Percentiles rank a stretch among this genome's conserved stretches.
Evolutionary conservation across 2,797 vertebrate genomes (phyloP).

Genomic region (Lindbergichthys nudifrons): DNA sequence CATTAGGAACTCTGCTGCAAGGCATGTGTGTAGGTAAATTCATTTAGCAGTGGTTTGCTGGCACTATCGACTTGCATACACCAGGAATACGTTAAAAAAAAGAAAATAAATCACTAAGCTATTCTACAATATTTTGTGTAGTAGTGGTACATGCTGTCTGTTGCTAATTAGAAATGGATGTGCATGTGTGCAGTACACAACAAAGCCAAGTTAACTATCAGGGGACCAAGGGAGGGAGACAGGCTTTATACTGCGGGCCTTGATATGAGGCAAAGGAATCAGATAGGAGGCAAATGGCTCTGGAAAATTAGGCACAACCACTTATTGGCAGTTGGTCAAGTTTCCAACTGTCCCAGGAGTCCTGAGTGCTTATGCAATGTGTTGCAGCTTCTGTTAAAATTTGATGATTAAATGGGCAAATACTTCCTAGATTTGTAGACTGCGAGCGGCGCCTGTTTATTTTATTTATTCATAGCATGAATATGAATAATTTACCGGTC

Average conservation of each 20-base stretch:
- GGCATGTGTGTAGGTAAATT: conserved; percentile 86
- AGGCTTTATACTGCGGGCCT: conserved; percentile 48
- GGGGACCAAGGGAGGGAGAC: conserved; percentile 50
- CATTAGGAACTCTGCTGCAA: conserved; percentile 86
- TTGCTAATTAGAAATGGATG: conserved; percentile 76
- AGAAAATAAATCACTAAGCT: conserved; percentile 42
- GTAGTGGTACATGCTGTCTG: conserved; percentile 33
- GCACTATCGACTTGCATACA: conserved; percentile 82
- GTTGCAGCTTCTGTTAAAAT: conserved; percentile 83
- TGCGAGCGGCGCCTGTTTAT: conserved; percentile 73
- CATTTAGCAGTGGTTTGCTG: conserved; percentile 84
- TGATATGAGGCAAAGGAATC: conserved; percentile 68
- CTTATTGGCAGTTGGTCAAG: conserved; percentile 79
- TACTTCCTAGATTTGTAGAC: conserved; percentile 81
- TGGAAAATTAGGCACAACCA: conserved; percentile 68
- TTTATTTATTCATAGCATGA: conserved; percentile 84
- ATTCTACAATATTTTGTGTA: conserved; percentile 51
- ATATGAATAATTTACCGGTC: conserved; percentile 84
- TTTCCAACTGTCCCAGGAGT: conserved; percentile 71
- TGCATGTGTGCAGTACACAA: conserved; percentile 58
- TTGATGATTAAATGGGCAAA: conserved; percentile 83
- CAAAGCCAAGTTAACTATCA: conserved; percentile 70
- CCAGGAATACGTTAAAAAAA: conserved; percentile 27
- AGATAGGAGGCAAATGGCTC: conserved; percentile 66
- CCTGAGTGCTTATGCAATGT: conserved; percentile 76